Evolutionary conservation across 2,113 vertebrate species (phyloP), one percentile per base, ranked within the genome.

Genomic region (Saccopteryx bilineata): DNA sequence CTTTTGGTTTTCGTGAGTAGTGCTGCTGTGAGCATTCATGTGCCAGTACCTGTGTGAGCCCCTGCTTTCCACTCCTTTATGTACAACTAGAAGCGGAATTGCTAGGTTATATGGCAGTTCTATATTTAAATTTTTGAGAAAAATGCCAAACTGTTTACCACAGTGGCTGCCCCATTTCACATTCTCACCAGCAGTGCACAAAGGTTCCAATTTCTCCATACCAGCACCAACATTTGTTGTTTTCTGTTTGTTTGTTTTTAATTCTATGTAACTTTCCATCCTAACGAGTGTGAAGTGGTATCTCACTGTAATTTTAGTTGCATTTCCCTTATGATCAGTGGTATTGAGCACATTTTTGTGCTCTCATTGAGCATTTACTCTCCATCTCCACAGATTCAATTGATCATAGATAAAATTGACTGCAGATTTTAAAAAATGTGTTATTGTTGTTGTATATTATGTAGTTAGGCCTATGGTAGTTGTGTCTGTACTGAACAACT

Each of bases 321-420:
- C 74, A 65, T 87, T 89, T 95, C 69, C 46, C 18, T 86, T 75
- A 15, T 87, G 79, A 92, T 79, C 24, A 83, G 23, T 61, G 28
- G 31, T 46, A 52, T 52, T 79, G 85, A 86, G 39, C 24, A 28
- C 39, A 19, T 92, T 91, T 83, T 33, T 7, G 54, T 83, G 31
- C 33, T 26, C 46, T 92, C 86, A 52, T 91, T 84, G 26, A 50
- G 50, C 48, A 63, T 52, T 75, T 39, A 39, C 39, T 39, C 39
- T 39, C 39, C 39, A 39, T 39, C 39, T 33, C 54, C 76, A 24
- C 60, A 83, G 60, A 65, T 12, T 48, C 24, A 63, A 63, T 63
- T 14, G 6, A 50, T 78, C 75, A 54, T n/a, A 78, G 75, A n/a
- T 54, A 52, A 9, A 46, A 63, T 63, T 5, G 6, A 48, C 9